phyloP scores from a whole-genome alignment of 1,140 invertebrate genomes.

The Mycetomoellerius zeteki region DNA sequence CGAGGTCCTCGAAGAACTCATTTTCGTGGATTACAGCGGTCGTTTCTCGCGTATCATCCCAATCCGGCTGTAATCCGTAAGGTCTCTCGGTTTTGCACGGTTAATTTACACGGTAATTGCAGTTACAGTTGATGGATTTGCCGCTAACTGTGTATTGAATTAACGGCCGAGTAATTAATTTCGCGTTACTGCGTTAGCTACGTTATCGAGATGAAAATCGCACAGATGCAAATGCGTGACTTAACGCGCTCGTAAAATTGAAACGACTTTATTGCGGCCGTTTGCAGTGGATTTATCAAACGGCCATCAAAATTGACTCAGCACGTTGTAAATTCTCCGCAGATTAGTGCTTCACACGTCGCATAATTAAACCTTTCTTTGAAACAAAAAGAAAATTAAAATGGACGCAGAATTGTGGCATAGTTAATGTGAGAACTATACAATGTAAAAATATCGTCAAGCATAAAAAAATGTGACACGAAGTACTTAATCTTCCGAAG shows the following conservation, averaged over 20 bases:
- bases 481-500: conserved; percentile 38
- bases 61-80: conserved; percentile 19
- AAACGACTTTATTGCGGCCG: conserved; percentile 5
- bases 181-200: background rate
- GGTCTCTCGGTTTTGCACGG: conserved; percentile 5
- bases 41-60: conserved; percentile 31
- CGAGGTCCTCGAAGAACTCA: conserved; percentile 32
- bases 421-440: background rate
- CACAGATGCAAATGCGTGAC: background rate
- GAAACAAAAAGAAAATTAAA: background rate
- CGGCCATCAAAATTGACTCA: conserved; percentile 20
- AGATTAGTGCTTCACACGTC: background rate
- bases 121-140: conserved; percentile 50
- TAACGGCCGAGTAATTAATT: conserved; percentile 56
- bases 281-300: conserved; percentile 23
- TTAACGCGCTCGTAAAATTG: conserved; percentile 37
- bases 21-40: conserved; percentile 34
- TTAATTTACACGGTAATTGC: conserved; percentile 53
- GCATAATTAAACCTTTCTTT: conserved; percentile 10
- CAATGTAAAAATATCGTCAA: background rate
- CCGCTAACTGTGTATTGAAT: conserved; percentile 46
- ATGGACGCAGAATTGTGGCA: background rate
- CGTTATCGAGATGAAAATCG: conserved; percentile 21
- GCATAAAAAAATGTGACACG: background rate
- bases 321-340: conserved; percentile 11